Base-by-base conservation (phyloP, 2,888 invertebrate species). In the Caenorhabditis drosophilae region DNA sequence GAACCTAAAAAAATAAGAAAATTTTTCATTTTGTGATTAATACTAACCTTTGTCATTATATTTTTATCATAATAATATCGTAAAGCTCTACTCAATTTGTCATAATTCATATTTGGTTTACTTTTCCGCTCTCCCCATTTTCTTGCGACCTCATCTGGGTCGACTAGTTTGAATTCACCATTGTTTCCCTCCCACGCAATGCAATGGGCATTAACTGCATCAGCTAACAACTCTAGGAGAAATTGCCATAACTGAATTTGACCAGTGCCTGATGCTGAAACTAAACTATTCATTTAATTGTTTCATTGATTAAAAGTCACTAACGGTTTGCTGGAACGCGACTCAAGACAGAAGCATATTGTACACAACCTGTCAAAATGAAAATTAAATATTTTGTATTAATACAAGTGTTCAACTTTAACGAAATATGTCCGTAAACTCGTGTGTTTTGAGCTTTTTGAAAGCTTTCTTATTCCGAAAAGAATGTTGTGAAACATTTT, bases 241-340 rank as follows among this genome's bases (percentile, higher is more conserved):
- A 96, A 96, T 88, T 96, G 95, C 96, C 96, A 96, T 85, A 96
- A 89, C 88, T 96, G 95, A 87, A 96, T 94, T 88, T 96, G 96
- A 34, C 76, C 76, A n/a, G 67, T 71, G 42, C 73, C 73, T 20
- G 53, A 38, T n/a, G 55, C 48, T 2, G 45, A 38, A 27, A 61
- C 46, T 27, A 26, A 27, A 7, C 6, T 27, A 15, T 11, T 15
- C 27, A 2, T 7, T 4, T 27, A 16, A 1, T 3, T 27, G 2
- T 4, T 42, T 42, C 3, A 23, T 2, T 51, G 16, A 52, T 52
- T 27, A 2, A 42, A 22, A 12, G 26, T 31, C 16, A 16, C 46
- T 46, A 35, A 64, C 67, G 67, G 52, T 59, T 64, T 15, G 70
- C 44, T 22, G 76, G 76, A 1, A 76, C 58, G 12, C 76, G 61